Base-by-base conservation (phyloP, 2,888 invertebrate genomes). In the Thera britannica region DNA sequence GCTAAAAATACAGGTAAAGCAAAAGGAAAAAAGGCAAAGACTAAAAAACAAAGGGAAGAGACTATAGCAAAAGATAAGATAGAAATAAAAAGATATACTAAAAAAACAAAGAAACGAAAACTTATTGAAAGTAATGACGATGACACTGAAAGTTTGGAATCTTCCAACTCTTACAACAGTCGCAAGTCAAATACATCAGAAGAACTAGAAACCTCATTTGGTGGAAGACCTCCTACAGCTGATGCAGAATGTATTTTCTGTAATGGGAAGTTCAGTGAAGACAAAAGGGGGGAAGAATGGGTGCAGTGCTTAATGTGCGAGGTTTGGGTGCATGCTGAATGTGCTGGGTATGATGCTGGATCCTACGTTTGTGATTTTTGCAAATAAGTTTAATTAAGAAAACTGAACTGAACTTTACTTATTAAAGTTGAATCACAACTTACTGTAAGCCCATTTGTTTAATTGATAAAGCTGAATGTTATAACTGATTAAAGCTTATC, bases 131-230 rank as follows among this genome's bases (percentile, higher is more conserved):
- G 49, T n/a, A n/a, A 4, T 49, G 49, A 49, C 49, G n/a, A 49
- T 49, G 49, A 49, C 4, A 60, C 52, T 60, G 49, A 48, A 59
- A 51, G 51, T 23, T 58, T 58, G 46, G 58, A 58, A 58, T 58
- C 58, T 46, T 58, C 46, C 46, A 58, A 46, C 46, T 58, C 58
- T 58, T 58, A 58, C 46, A 46, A 58, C 58, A 58, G 58, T 58
- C 58, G 46, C 46, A 58, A 58, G 58, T 58, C 58, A 23, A 46
- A 58, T 58, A 58, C 58, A 46, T 58, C 46, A 58, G 58, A 46
- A 58, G 58, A 58, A 58, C 49, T 49, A 49, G 49, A n/a, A 11
- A 49, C n/a, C n/a, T 49, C 49, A 49, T n/a, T 49, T 49, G 49
- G 49, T n/a, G 49, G 49, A 49, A 48, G n/a, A 49, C 49, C 49